Percentiles rank a stretch among this genome's conserved stretches.
Conservation (phyloP, 1,140 invertebrate genomes). For the Zaprionus tsacasi region DNA sequence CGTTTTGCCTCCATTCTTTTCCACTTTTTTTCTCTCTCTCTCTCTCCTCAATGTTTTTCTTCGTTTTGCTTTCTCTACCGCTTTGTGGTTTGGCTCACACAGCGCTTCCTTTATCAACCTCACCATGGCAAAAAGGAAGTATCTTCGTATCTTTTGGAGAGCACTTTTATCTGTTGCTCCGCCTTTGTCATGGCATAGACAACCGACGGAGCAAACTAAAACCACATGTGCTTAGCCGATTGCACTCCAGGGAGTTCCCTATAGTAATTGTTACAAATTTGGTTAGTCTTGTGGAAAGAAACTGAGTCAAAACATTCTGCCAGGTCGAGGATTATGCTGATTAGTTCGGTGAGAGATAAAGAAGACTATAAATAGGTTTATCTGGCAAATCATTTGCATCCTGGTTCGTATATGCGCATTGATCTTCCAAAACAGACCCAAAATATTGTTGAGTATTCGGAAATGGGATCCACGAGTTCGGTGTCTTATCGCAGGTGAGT, state of each 20-base stretch:
- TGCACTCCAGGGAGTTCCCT: conserved; percentile 66
- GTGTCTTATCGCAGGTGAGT: conserved; percentile 10
- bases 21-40: conserved; percentile 16
- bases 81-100: conserved; percentile 58
- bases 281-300: conserved; percentile 5
- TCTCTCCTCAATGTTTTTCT: conserved; percentile 16
- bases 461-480: neutral
- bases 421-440: conserved; percentile 1
- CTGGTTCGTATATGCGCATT: neutral
- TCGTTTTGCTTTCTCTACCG: conserved; percentile 40
- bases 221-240: conserved; percentile 45
- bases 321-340: conserved; percentile 41
- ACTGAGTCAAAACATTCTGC: conserved; percentile 33
- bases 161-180: conserved; percentile 41
- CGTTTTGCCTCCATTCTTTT: conserved; percentile 38
- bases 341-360: neutral
- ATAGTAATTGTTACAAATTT: conserved; percentile 69
- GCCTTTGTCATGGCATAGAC: conserved; percentile 32
- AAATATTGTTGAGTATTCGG: neutral
- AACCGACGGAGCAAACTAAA: neutral
- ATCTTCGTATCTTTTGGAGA: conserved; percentile 47
- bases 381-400: neutral
- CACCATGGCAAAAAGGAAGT: conserved; percentile 46
- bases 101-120: conserved; percentile 53
- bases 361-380: neutral